These are phyloP conservation scores for Agriopis marginaria DNA, from an alignment of 2,888 invertebrate genomes.

Conservation along the genomic window DNA sequence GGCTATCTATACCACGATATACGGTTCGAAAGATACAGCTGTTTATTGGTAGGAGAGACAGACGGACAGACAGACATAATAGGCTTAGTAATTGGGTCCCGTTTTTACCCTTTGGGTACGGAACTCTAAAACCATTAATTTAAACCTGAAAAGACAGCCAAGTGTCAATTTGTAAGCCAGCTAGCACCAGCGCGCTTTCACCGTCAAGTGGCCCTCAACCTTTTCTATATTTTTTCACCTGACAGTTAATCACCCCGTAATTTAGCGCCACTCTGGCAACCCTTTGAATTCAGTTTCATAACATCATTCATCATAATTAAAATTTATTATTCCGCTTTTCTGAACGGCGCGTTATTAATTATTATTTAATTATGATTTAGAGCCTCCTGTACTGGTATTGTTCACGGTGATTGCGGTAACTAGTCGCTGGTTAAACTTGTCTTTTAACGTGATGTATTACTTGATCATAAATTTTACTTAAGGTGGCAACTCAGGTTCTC, in stretches of 20 bases:
- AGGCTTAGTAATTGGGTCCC: too few species aligned
- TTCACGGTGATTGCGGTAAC: slow-evolving; percentile 39
- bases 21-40: too few species aligned
- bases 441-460: slow-evolving; percentile 14
- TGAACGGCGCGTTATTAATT: slow-evolving; percentile 61
- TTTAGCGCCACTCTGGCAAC: slow-evolving; percentile 42
- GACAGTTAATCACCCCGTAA: slow-evolving; percentile 41
- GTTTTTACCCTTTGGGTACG: too few species aligned
- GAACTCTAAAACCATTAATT: not conserved
- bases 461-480: not conserved
- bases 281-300: slow-evolving; percentile 49
- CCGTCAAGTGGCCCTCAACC: slow-evolving; percentile 22
- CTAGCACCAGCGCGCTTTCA: slow-evolving; percentile 2
- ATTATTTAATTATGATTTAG: slow-evolving; percentile 63
- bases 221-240: slow-evolving; percentile 37
- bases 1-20: too few species aligned
- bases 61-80: too few species aligned
- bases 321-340: slow-evolving; percentile 68
- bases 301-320: slow-evolving; percentile 72
- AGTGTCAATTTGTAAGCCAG: slow-evolving; percentile 9
- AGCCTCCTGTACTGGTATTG: slow-evolving; percentile 38
- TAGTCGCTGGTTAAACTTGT: slow-evolving; percentile 23
- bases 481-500: too few species aligned
- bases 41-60: too few species aligned
- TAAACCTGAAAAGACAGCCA: slow-evolving; percentile 1